Base-by-base conservation (phyloP, 2,888 invertebrate genomes). In the Erannis defoliaria region DNA sequence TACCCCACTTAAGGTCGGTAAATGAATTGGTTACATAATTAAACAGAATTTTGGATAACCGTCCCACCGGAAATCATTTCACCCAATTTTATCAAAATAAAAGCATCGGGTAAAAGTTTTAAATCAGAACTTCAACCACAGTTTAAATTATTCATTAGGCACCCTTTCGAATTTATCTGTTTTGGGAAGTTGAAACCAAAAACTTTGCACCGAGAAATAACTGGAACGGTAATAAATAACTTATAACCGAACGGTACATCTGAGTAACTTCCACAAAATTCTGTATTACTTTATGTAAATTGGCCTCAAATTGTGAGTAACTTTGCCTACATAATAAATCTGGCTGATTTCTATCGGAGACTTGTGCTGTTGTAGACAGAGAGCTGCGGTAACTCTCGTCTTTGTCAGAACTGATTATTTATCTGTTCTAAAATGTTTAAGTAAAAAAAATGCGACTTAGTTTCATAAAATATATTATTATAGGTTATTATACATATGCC, bases 321-420 rank as follows among this genome's bases (percentile, higher is more conserved):
- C 76, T 78, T 71, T 73, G 71, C 73, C 71, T 77, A 72, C 74
- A 72, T 75, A 74, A 76, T 79, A 74, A 78, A 76, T 78, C 73
- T 71, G 66, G 10, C 55, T 59, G 66, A 71, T 72, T 73, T 71
- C 70, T 66, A 69, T 67, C 63, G 59, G 49, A 57, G 55, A 51
- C 57, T 64, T 60, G 38, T 49, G 51, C 33, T 55, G 45, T 56
- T 55, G 19, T 54, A 55, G 45, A 12, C 3, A 10, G 10, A 35
- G 26, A 46, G 50, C 37, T 4, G 45, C 42, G 49, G 49, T 19
- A 3, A 16, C 23, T 18, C 5, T 48, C 18, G 48, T 38, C 0
- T 33, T 16, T 8, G n/a, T 19, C 12, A 16, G n/a, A n/a, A n/a
- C n/a, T n/a, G n/a, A n/a, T n/a, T n/a, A n/a, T n/a, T n/a, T n/a